Evolutionary conservation across 2,888 invertebrate genomes (phyloP).

Genomic region (Empis livida): DNA sequence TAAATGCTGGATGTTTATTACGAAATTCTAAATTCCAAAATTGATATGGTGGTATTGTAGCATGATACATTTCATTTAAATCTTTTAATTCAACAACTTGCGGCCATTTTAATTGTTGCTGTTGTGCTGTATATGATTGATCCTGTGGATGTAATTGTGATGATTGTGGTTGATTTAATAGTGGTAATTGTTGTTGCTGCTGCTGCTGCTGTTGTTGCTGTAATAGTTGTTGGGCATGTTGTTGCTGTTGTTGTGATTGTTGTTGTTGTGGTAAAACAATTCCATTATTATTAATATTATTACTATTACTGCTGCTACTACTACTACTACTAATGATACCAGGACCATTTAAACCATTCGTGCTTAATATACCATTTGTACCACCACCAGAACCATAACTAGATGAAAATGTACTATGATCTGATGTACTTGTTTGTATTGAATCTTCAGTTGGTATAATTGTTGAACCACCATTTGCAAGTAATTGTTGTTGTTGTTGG

Average conservation of each 20-base stretch:
- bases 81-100: constrained; percentile 72
- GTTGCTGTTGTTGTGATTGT: too few relatives aligned
- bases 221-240: constrained; percentile 22
- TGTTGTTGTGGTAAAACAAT: constrained; percentile 21
- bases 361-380: constrained; percentile 4
- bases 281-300: constrained; percentile 18
- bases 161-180: constrained; percentile 26
- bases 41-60: constrained; percentile 77
- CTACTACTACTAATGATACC: constrained; percentile 7
- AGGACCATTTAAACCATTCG: constrained; percentile 9
- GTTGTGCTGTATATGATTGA: constrained; percentile 43
- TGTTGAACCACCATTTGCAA: constrained; percentile 43
- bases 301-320: constrained; percentile 8
- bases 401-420: constrained; percentile 45
- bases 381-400: constrained; percentile 5
- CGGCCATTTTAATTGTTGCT: constrained; percentile 58
- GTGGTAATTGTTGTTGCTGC: constrained; percentile 42
- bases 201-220: too few relatives aligned
- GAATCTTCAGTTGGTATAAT: constrained; percentile 67
- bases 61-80: constrained; percentile 71
- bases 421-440: constrained; percentile 49
- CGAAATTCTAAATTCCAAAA: constrained; percentile 90
- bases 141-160: constrained; percentile 34
- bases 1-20: constrained; percentile 80
- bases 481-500: constrained; percentile 65